Evolutionary conservation across 2,797 vertebrate genomes (phyloP).

Genomic region (Scyliorhinus canicula): DNA sequence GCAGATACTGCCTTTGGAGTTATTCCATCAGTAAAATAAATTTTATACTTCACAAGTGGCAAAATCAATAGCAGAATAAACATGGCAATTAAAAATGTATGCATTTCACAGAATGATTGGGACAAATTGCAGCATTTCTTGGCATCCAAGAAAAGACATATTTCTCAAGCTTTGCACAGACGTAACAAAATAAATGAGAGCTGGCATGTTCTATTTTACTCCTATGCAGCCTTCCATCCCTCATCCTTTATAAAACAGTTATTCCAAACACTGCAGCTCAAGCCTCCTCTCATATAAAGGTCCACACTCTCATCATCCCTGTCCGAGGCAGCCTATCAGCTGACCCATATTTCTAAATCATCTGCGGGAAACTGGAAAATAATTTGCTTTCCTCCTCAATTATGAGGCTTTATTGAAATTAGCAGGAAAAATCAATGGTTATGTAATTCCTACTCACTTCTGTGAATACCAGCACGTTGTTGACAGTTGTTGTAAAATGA

Average conservation of each 20-base stretch:
- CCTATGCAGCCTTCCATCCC: not conserved
- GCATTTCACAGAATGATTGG: not conserved
- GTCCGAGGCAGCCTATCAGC: not conserved
- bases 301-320: not conserved
- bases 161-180: not conserved
- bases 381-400: not conserved
- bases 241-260: not conserved
- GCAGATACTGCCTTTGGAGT: not conserved
- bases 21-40: not conserved
- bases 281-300: not conserved
- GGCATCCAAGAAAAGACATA: not conserved
- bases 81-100: not conserved
- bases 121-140: not conserved
- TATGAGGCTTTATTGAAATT: conserved; percentile 33
- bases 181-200: not conserved
- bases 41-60: not conserved
- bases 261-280: not conserved
- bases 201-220: not conserved
- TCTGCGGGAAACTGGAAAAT: not conserved
- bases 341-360: not conserved
- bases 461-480: conserved; percentile 80
- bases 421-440: not conserved
- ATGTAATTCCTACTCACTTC: conserved; percentile 61
- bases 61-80: not conserved
- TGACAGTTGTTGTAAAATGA: conserved; percentile 59